phyloP scores from a whole-genome alignment of 2,888 invertebrate species.

The Ectemnius cavifrons region DNA sequence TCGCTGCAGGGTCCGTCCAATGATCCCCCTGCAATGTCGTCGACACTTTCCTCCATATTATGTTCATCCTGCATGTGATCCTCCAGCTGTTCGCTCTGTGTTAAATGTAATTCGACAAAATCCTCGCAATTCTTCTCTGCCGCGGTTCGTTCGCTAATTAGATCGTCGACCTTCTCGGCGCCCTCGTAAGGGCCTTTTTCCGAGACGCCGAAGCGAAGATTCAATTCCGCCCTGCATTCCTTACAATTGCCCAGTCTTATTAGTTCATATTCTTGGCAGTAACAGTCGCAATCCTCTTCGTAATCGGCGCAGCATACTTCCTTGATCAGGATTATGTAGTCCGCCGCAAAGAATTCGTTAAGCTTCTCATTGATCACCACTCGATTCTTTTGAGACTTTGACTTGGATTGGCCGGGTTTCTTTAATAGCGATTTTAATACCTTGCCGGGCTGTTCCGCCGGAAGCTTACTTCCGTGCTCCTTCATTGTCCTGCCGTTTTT shows the following conservation, averaged over 20 bases:
- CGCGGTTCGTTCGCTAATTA: not conserved
- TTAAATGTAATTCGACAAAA: too few species aligned
- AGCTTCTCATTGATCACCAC: slow-evolving; percentile 93
- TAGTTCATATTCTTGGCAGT: slow-evolving; percentile 86
- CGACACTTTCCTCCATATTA: slow-evolving; percentile 14
- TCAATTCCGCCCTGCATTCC: slow-evolving; percentile 75
- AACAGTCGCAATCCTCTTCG: slow-evolving; percentile 84
- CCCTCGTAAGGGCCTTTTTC: slow-evolving; percentile 50
- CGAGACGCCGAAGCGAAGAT: slow-evolving; percentile 74
- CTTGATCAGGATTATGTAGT: slow-evolving; percentile 93
- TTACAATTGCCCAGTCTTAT: slow-evolving; percentile 82
- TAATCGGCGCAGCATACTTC: slow-evolving; percentile 93
- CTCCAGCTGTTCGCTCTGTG: too few species aligned
- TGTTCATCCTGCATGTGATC: slow-evolving; percentile 19
- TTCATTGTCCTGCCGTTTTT: slow-evolving; percentile 60
- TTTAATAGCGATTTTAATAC: slow-evolving; percentile 86
- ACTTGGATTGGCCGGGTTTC: slow-evolving; percentile 84
- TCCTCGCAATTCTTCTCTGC: too few species aligned
- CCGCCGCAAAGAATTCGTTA: slow-evolving; percentile 94
- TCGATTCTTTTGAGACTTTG: slow-evolving; percentile 83
- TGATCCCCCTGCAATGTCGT: not conserved
- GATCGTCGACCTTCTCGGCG: slow-evolving; percentile 54
- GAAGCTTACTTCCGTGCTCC: slow-evolving; percentile 67
- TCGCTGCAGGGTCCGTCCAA: too few species aligned
- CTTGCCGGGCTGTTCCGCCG: slow-evolving; percentile 69